Conservation (phyloP, 2,797 vertebrate species). For the Pteronotus mesoamericanus region DNA sequence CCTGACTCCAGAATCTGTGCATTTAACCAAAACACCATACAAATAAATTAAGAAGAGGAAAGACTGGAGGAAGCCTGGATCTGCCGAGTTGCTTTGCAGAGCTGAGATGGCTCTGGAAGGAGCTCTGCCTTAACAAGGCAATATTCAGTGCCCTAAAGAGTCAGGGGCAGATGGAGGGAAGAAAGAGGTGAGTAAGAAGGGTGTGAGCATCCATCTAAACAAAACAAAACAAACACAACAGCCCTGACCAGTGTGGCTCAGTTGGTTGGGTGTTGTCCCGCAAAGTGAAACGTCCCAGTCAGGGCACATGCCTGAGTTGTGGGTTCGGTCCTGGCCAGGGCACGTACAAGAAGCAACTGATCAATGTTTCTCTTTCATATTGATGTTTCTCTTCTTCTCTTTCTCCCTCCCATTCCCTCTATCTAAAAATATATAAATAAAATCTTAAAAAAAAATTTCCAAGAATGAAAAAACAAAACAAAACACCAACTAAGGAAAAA, state of each 20-base stretch:
- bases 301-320: background rate
- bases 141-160: background rate
- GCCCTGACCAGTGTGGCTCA: background rate
- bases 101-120: background rate
- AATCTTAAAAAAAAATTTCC: background rate
- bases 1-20: background rate
- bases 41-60: background rate
- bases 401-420: background rate
- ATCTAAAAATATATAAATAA: background rate
- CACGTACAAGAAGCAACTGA: background rate
- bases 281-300: background rate
- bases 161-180: background rate
- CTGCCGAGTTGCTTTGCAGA: background rate
- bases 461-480: background rate
- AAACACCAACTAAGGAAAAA: constrained; percentile 77
- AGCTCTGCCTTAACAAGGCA: background rate
- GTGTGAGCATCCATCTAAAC: constrained; percentile 35
- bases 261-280: background rate
- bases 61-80: background rate
- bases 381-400: background rate
- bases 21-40: background rate
- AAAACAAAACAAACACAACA: constrained; percentile 41
- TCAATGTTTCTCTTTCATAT: background rate
- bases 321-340: background rate
- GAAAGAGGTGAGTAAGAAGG: background rate